Evolutionary conservation across 2,888 invertebrate species (phyloP), one percentile per base, ranked within the genome.

Genomic region (Macropis europaea): DNA sequence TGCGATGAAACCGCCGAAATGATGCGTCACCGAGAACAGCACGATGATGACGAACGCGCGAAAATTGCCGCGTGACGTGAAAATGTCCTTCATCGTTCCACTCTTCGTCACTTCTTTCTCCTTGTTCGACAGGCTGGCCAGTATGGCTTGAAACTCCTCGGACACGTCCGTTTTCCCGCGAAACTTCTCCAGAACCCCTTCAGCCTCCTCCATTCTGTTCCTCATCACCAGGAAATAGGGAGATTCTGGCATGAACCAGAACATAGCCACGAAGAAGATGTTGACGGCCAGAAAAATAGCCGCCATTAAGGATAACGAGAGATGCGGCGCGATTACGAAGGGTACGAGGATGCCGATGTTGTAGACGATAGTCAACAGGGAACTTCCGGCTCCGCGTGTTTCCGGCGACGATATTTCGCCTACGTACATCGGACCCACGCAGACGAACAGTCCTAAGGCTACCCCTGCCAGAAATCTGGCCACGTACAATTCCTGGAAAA

Each of bases 361-460:
- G 83, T 90, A 90, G 85, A 92, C 92, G 88, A 93, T 92, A 81
- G 91, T 91, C 89, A 91, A 91, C 74, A 93, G 89, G 17, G 93
- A 92, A 79, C 92, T 92, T 76, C 92, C 92, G 22, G 93, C 92
- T n/a, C 94, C 93, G 59, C 94, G 91, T 0, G 71, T 69, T 0
- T 67, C 54, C 5, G 69, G 54, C 2, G 84, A 85, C 0, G 82
- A 73, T 48, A 86, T 68, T 68, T 87, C 86, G 3, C 82, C 86
- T 6, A 84, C 53, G 77, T 86, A 87, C 53, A 85, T 81, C 42
- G 79, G 79, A 1, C 56, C 38, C 3, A 81, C 76, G 73, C 79
- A 80, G 26, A 79, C 26, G 22, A 72, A 64, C 26, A 82, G 48
- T 2, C 84, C 84, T 0, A 81, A 22, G 0, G 82, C 60, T 11